Evolutionary conservation across 2,113 vertebrate species (phyloP), one percentile per base, ranked within the genome.

Genomic region (Zosterops japonicus): DNA sequence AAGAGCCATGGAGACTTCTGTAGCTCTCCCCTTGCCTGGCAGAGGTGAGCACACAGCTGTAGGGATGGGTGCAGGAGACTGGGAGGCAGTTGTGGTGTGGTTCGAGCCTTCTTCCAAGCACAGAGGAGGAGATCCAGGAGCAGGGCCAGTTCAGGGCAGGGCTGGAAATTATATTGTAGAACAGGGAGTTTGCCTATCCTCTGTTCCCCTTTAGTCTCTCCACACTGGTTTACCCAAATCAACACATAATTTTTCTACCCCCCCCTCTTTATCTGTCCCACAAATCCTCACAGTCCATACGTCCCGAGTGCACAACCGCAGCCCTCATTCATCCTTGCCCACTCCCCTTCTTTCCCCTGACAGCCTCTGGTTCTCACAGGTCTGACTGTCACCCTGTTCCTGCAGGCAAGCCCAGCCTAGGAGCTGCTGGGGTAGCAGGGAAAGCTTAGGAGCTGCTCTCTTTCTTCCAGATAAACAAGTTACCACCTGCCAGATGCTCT

Each of bases 51-150:
- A 11, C 41, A 42, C 6, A 28, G 60, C 4, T 0, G 42, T 0
- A 2, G 36, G 25, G 8, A 31, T 28, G 61, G 56, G 12, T 39
- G 53, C 35, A 9, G 50, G 60, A 50, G 42, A 8, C 33, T 1
- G 4, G 42, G 20, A 60, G n/a, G 36, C 19, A 36, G 27, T 7
- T 0, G 0, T 2, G 0, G 5, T 8, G 22, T 7, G 16, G 22
- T 28, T 49, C 0, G 0, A 64, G 49, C 20, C 52, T 50, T 63
- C 61, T 82, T 78, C 39, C 56, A 46, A 59, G 64, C 25, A 41
- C 31, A 41, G 24, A 47, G 16, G 5, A 89, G 29, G 47, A 71
- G 31, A 50, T 49, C 42, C 3, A 59, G 57, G 39, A 80, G 24
- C 31, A 35, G 44, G 25, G 29, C n/a, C 70, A 49, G 42, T 12